These are phyloP conservation scores for Perca schrenkii DNA, from an alignment of 2,113 vertebrate genomes.

Conservation along the genomic window DNA sequence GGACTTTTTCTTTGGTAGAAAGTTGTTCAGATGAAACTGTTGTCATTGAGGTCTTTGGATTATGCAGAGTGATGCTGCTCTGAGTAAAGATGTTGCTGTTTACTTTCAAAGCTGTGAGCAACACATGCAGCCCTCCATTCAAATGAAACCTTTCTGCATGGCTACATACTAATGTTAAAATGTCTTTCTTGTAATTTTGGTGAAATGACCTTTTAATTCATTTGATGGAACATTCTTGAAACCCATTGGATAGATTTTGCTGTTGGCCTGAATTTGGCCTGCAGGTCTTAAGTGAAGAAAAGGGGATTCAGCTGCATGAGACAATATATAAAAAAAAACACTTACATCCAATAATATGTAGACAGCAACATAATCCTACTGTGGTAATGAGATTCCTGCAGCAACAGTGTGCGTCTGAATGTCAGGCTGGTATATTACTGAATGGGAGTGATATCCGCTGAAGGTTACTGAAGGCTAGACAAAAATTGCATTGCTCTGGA, in stretches of 20 bases:
- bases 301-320: slow-evolving; percentile 22
- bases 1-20: not conserved
- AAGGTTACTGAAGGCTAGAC: slow-evolving; percentile 55
- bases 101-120: not conserved
- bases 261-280: slow-evolving; percentile 8
- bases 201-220: not conserved
- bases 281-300: not conserved
- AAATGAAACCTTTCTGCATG: not conserved
- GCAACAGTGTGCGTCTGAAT: slow-evolving; percentile 55
- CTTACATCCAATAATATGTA: slow-evolving; percentile 43
- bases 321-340: slow-evolving; percentile 57
- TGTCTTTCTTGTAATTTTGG: not conserved
- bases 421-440: slow-evolving; percentile 52
- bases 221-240: not conserved
- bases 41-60: not conserved
- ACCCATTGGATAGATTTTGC: not conserved
- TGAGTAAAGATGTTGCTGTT: not conserved
- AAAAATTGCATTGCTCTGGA: slow-evolving; percentile 36
- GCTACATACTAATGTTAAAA: not conserved
- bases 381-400: slow-evolving; percentile 66
- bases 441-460: slow-evolving; percentile 27
- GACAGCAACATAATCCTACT: slow-evolving; percentile 54
- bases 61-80: not conserved
- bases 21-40: not conserved
- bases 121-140: not conserved